These are phyloP conservation scores for Anser brachyrhynchus DNA, from an alignment of 2,113 vertebrate genomes.

Conservation along the genomic window DNA sequence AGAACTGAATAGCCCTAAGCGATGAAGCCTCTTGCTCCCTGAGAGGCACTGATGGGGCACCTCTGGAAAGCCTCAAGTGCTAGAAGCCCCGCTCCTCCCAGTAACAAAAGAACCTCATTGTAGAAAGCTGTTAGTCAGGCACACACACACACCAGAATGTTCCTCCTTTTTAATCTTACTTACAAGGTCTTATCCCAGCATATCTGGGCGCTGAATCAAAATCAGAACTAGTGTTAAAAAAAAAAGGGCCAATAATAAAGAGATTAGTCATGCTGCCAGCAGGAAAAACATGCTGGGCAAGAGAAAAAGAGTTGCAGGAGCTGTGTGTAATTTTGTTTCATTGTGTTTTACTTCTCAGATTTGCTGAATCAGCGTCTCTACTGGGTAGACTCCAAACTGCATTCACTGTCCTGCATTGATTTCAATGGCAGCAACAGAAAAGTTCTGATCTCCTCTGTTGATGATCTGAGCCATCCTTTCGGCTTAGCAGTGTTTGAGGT, in stretches of 20 bases:
- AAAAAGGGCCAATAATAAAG: constrained; percentile 22
- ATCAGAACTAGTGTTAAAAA: constrained; percentile 23
- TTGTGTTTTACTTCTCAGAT: constrained; percentile 80
- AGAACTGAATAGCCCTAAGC: not conserved
- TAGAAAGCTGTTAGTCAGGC: constrained; percentile 15
- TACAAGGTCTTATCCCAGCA: constrained; percentile 34
- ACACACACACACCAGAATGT: not conserved
- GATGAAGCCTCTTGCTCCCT: not conserved
- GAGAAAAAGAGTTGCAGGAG: constrained; percentile 21
- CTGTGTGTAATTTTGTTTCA: constrained; percentile 46
- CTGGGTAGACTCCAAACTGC: constrained; percentile 98
- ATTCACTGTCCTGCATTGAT: constrained; percentile 94
- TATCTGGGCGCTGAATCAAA: constrained; percentile 60
- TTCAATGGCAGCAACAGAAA: constrained; percentile 91
- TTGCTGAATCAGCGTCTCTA: constrained; percentile 93
- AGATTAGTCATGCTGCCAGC: constrained; percentile 50
- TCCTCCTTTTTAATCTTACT: constrained; percentile 51
- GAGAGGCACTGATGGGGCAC: not conserved
- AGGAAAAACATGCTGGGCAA: constrained; percentile 35
- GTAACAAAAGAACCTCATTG: constrained; percentile 3
- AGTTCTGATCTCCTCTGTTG: constrained; percentile 88
- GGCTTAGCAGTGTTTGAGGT: constrained; percentile 97
- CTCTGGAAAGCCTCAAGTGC: not conserved
- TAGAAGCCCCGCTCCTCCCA: not conserved
- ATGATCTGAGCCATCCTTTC: constrained; percentile 93